phyloP scores from a whole-genome alignment of 2,888 invertebrate species.

The Melieria crassipennis region DNA sequence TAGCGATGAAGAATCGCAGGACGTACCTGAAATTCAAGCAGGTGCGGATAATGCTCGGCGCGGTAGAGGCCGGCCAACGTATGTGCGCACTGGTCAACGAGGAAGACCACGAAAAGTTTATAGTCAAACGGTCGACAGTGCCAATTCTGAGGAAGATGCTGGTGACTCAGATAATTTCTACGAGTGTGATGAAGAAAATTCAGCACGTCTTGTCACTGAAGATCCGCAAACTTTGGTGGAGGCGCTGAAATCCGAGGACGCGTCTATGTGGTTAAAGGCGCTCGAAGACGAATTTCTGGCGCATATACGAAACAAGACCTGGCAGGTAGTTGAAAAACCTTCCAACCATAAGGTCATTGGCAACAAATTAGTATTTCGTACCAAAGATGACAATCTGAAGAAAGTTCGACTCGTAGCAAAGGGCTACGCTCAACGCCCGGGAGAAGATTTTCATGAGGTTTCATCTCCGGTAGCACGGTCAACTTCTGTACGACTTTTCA shows the following conservation, averaged over 20 bases:
- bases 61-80: constrained; percentile 34
- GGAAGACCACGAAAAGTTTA: too few species aligned
- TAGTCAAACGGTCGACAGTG: not conserved
- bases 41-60: not conserved
- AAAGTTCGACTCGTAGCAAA: constrained; percentile 36
- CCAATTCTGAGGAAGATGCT: constrained; percentile 6
- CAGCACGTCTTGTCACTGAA: constrained; percentile 6
- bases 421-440: too few species aligned
- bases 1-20: not conserved
- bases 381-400: constrained; percentile 35
- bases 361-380: constrained; percentile 37
- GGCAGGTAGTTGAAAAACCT: constrained; percentile 39
- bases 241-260: constrained; percentile 20
- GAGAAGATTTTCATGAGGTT: constrained; percentile 11
- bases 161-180: constrained; percentile 24
- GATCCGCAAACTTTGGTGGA: constrained; percentile 30
- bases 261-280: constrained; percentile 25
- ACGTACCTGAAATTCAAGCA: not conserved
- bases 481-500: constrained; percentile 33
- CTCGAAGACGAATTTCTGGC: constrained; percentile 29
- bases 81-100: not conserved
- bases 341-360: constrained; percentile 34
- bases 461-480: constrained; percentile 30
- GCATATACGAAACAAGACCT: constrained; percentile 36
- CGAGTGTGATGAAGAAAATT: constrained; percentile 10